These are phyloP conservation scores for Phrynocephalus vlangalii DNA, from an alignment of 2,797 vertebrate species.

Conservation along the genomic window DNA sequence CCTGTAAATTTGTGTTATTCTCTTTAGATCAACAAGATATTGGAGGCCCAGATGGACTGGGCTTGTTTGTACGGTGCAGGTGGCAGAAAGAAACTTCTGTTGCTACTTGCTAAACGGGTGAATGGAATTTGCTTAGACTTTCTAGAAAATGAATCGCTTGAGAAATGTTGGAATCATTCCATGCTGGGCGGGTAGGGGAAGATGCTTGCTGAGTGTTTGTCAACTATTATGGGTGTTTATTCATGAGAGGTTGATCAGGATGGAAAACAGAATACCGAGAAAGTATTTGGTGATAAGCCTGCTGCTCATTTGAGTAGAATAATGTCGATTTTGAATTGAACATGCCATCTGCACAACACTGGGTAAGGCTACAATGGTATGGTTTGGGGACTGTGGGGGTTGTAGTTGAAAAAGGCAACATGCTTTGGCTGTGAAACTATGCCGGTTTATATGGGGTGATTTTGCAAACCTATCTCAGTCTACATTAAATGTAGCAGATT, in stretches of 20 bases:
- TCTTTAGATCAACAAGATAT: not conserved
- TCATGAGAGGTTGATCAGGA: not conserved
- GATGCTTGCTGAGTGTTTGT: not conserved
- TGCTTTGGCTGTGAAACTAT: no score
- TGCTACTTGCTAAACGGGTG: not conserved
- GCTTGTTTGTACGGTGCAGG: not conserved
- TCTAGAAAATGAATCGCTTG: not conserved
- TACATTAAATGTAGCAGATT: not conserved
- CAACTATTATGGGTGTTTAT: not conserved
- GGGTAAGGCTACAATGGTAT: no score
- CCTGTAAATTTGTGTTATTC: not conserved
- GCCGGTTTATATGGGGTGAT: no score
- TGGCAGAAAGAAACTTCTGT: conserved; percentile 5
- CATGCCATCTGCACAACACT: no score
- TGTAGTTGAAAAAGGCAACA: not conserved
- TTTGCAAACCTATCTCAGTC: not conserved
- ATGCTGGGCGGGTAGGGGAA: not conserved
- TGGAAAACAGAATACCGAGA: not conserved
- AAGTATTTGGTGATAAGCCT: not conserved
- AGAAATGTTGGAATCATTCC: not conserved
- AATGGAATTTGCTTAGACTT: conserved; percentile 22
- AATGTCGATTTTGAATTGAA: not conserved
- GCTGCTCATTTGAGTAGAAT: not conserved
- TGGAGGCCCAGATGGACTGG: not conserved
- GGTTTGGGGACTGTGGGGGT: not conserved